phyloP scores from a whole-genome alignment of 1,140 invertebrate species.

The Idris sp. region DNA sequence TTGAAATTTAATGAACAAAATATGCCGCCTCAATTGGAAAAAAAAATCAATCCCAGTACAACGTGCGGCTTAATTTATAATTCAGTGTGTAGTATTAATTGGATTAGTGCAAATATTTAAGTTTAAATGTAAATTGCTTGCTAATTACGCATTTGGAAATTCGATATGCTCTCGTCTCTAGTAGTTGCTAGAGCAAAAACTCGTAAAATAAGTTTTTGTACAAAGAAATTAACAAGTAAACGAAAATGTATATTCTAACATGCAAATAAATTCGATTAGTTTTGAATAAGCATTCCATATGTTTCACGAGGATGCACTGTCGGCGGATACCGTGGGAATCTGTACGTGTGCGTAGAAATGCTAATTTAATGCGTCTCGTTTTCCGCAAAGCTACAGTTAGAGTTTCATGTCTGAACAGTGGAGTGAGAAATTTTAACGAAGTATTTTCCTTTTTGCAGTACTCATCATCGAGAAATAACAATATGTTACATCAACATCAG shows the following conservation, averaged over 20 bases:
- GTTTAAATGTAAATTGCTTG: constrained; percentile 3
- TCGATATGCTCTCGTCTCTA: background rate
- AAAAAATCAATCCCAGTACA: too few species aligned
- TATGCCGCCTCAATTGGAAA: too few species aligned
- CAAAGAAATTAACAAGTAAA: constrained; percentile 5
- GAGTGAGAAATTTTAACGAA: constrained; percentile 41
- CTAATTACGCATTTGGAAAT: constrained; percentile 14
- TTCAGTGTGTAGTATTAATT: background rate
- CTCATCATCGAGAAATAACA: constrained; percentile 15
- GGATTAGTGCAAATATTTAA: background rate
- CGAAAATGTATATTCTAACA: constrained; percentile 28
- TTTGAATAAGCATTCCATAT: constrained; percentile 46
- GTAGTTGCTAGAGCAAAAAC: too few species aligned
- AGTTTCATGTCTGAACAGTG: constrained; percentile 25
- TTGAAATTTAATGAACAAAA: too few species aligned
- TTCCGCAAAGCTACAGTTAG: constrained; percentile 48
- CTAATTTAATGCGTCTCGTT: constrained; percentile 59
- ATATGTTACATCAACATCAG: constrained; percentile 22
- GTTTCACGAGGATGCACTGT: constrained; percentile 31
- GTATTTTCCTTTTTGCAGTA: constrained; percentile 22
- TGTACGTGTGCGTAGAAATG: constrained; percentile 59
- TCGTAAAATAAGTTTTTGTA: too few species aligned
- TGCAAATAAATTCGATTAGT: constrained; percentile 54
- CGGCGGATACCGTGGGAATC: constrained; percentile 51
- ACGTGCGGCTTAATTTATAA: background rate